Evolutionary conservation across 1,140 invertebrate genomes (phyloP), one percentile per base, ranked within the genome.

Genomic region (Macrocentrus cingulum): DNA sequence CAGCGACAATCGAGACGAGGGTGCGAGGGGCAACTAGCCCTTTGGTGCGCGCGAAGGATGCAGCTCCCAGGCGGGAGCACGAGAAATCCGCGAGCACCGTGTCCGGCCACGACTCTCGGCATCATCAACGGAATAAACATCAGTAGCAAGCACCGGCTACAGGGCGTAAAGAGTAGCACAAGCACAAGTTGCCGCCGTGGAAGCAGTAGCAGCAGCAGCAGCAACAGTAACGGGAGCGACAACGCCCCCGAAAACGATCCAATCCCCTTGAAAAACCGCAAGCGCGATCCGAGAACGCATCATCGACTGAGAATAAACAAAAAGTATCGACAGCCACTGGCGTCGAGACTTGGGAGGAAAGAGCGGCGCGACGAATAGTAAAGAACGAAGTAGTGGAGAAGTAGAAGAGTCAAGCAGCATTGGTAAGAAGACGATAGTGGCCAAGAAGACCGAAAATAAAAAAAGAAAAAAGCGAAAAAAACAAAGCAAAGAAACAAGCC

Each of bases 21-120:
- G 72, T 72, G 71, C 67, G 73, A 74, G 76, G 77, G 76, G 76
- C 76, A 75, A 64, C 60, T 61, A 77, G 76, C 76, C 78, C 78
- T 78, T 78, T 77, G 76, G 78, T 68, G 76, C 72, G 69, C 70
- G 75, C 78, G 76, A 79, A 80, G 78, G 77, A 80, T 80, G 77
- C 77, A 77, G 76, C 77, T 80, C 77, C 76, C 76, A 77, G 73
- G 77, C 70, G 77, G 77, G 77, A 76, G 77, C 77, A 71, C 71
- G 70, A 77, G 70, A 62, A 75, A 70, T 73, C 72, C 72, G 69
- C 74, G 73, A 66, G 66, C 65, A 65, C 68, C 36, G 29, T 58
- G 25, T 58, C 56, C 70, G 63, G 68, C 70, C 61, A 71, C 68
- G 52, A 61, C 65, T 66, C 62, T 71, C 64, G 64, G 67, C 45